Conservation (phyloP, 1,140 invertebrate genomes). For the Drosophila athabasca region DNA sequence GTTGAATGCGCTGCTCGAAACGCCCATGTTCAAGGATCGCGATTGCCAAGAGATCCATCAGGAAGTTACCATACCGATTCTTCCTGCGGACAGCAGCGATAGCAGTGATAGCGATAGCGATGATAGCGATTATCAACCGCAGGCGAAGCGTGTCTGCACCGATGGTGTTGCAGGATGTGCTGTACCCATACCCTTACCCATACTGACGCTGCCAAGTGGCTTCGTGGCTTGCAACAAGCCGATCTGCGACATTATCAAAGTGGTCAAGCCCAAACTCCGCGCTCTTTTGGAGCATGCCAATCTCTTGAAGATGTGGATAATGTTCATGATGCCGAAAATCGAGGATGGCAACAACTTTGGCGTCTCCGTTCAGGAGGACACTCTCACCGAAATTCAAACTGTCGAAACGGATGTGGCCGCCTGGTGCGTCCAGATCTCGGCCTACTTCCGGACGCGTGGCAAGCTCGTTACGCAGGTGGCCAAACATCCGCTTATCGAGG, state of each 20-base stretch:
- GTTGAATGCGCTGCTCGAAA: slow-evolving; percentile 92
- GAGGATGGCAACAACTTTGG: slow-evolving; percentile 99
- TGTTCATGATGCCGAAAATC: slow-evolving; percentile 99
- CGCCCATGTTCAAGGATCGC: slow-evolving; percentile 90
- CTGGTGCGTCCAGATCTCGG: slow-evolving; percentile 98
- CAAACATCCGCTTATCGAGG: slow-evolving; percentile 98
- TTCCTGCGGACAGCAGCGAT: slow-evolving; percentile 85
- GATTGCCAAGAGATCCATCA: slow-evolving; percentile 90
- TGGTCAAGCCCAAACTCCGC: slow-evolving; percentile 96
- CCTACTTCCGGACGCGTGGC: slow-evolving; percentile 91
- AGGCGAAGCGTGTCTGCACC: slow-evolving; percentile 87
- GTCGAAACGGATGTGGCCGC: slow-evolving; percentile 98
- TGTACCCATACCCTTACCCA: slow-evolving; percentile 83
- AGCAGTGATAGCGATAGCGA: slow-evolving; percentile 3
- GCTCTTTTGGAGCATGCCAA: slow-evolving; percentile 93
- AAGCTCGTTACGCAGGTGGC: slow-evolving; percentile 93
- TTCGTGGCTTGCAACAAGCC: slow-evolving; percentile 93
- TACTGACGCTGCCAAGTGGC: slow-evolving; percentile 90
- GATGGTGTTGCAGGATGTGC: slow-evolving; percentile 86
- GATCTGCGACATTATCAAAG: slow-evolving; percentile 92
- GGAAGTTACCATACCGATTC: slow-evolving; percentile 94
- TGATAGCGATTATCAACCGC: slow-evolving; percentile 84
- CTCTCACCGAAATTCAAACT: slow-evolving; percentile 96
- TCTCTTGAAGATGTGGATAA: slow-evolving; percentile 99
- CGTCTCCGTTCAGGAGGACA: slow-evolving; percentile 98